These are phyloP conservation scores for Pao palembangensis DNA, from an alignment of 2,113 vertebrate species.

Conservation along the genomic window DNA sequence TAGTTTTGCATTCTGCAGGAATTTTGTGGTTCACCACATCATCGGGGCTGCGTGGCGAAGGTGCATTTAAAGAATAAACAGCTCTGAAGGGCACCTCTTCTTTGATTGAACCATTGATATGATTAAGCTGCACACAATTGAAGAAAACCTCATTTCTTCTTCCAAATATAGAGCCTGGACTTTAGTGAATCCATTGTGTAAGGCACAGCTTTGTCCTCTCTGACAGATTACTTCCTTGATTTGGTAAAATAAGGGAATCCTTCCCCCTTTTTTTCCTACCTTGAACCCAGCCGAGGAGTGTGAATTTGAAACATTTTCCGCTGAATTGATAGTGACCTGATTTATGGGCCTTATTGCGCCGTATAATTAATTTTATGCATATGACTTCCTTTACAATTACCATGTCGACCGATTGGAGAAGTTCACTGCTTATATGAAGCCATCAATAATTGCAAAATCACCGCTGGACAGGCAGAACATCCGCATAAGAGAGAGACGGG, in stretches of 20 bases:
- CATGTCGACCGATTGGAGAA: slow-evolving; percentile 72
- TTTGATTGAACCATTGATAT: not conserved
- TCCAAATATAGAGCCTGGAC: not conserved
- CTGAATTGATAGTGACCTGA: slow-evolving; percentile 86
- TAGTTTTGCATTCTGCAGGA: not conserved
- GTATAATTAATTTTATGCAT: slow-evolving; percentile 95
- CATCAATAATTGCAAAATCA: slow-evolving; percentile 79
- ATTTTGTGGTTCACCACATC: not conserved
- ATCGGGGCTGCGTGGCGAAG: not conserved
- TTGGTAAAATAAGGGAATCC: slow-evolving; percentile 49
- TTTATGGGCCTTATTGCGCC: slow-evolving; percentile 86
- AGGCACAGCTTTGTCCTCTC: slow-evolving; percentile 44
- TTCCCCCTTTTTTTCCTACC: slow-evolving; percentile 59
- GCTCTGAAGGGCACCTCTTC: not conserved
- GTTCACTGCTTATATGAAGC: slow-evolving; percentile 79
- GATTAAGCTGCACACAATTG: slow-evolving; percentile 20
- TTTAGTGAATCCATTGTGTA: slow-evolving; percentile 6
- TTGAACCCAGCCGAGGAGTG: slow-evolving; percentile 70
- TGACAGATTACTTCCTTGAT: slow-evolving; percentile 64
- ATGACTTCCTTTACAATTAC: slow-evolving; percentile 94
- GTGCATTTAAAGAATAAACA: slow-evolving; percentile 8
- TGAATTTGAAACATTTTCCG: slow-evolving; percentile 74
- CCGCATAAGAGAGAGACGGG: slow-evolving; percentile 26
- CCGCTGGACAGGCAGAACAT: slow-evolving; percentile 54
- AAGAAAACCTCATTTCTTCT: slow-evolving; percentile 29